Conservation (phyloP, 1,140 invertebrate genomes). For the Leptinotarsa texana region DNA sequence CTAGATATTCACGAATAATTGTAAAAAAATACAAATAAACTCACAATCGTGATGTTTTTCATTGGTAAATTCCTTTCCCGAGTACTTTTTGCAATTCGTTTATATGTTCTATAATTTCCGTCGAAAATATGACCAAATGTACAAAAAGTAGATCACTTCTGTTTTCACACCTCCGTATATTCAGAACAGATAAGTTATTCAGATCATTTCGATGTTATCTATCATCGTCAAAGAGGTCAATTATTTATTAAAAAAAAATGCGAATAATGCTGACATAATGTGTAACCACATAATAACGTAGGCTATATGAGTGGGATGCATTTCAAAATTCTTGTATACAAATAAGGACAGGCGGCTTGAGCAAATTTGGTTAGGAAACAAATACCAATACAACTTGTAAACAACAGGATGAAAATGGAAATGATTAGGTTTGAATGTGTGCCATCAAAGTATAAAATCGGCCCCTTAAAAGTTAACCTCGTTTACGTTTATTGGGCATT, state of each 20-base stretch:
- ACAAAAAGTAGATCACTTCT: too few species aligned
- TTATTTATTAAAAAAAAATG: neutral
- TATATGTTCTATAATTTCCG: too few species aligned
- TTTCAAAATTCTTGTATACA: conserved; percentile 15
- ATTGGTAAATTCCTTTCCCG: too few species aligned
- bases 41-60: too few species aligned
- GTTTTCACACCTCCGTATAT: neutral
- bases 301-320: neutral
- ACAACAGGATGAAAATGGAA: conserved; percentile 8
- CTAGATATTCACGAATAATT: too few species aligned
- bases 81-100: too few species aligned
- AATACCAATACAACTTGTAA: neutral
- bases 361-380: conserved; percentile 12
- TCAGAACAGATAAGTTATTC: neutral
- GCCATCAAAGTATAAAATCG: neutral
- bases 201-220: neutral
- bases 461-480: conserved; percentile 5
- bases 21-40: too few species aligned
- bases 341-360: conserved; percentile 16
- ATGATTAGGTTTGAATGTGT: neutral
- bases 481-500: conserved; percentile 8
- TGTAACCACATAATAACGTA: neutral
- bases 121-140: too few species aligned
- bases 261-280: conserved; percentile 4
- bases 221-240: too few species aligned